Base-by-base conservation (phyloP, 1,140 invertebrate genomes). In the Dryas iulia region DNA sequence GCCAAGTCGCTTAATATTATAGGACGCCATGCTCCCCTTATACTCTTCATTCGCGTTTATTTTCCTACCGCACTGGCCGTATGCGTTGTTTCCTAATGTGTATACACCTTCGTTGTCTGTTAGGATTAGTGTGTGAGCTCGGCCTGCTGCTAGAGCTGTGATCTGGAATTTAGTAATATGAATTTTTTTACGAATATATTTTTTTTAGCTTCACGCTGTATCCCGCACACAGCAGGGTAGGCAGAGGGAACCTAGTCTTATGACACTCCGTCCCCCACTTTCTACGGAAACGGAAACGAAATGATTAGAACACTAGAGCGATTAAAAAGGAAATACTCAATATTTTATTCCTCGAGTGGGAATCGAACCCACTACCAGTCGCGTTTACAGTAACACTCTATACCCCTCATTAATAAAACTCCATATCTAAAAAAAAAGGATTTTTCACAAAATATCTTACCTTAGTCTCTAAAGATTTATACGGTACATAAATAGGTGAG, bases 51-150 rank as follows among this genome's bases (percentile, higher is more conserved):
- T 93, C 21, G 94, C 82, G 73, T 98, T 95, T 74, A 98, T 95
- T 63, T 92, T 92, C 56, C 98, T 92, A 0, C 97, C 98, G 92
- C 98, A 99, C 87, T 99, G 98, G 10, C 98, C 98, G 91, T 97
- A 98, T 0, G 95, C 93, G 94, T 99, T 99, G 83, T 98, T 98
- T 14, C 98, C 98, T 72, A 98, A 86, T 35, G 96, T 95, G 78
- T 96, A 98, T 0, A 98, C 93, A 54, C 94, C 94, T 81, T 96
- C 96, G 82, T 95, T 95, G 69, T 95, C 94, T 2, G 97, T 97
- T 8, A 98, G 84, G 57, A 98, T 93, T 4, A 97, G 89, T 8
- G 96, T 94, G 90, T 99, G 98, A 3, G 97, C 97, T 73, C 98
- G 91, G 2, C 98, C 98, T 72, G 97, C 97, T 11, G 95, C 94